Conservation (phyloP, 1,140 invertebrate species). For the Heterodera carotae region DNA sequence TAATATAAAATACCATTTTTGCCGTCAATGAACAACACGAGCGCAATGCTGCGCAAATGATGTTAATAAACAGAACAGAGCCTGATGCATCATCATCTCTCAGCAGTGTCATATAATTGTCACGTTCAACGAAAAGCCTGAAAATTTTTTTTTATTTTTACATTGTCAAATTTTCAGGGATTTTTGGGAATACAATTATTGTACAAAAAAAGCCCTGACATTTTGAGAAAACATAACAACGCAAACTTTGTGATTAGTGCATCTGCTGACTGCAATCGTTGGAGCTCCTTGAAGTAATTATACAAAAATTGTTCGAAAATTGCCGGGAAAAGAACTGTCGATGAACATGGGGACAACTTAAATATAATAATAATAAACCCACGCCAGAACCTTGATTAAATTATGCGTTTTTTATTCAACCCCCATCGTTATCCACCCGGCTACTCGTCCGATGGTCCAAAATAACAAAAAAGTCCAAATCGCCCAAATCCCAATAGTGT, state of each 20-base stretch:
- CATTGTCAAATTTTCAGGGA: too few species aligned
- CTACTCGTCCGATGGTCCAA: too few species aligned
- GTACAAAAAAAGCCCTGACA: too few species aligned
- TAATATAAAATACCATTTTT: constrained; percentile 62
- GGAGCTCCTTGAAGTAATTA: constrained; percentile 53
- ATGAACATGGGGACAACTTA: constrained; percentile 43
- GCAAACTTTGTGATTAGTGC: constrained; percentile 61
- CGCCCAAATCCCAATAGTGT: too few species aligned
- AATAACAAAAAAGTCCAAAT: too few species aligned
- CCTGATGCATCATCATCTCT: constrained; percentile 34
- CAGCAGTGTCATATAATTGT: constrained; percentile 37
- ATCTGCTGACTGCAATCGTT: constrained; percentile 43
- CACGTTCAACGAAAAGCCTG: constrained; percentile 52
- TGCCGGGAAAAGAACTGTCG: constrained; percentile 42
- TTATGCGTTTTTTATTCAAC: too few species aligned
- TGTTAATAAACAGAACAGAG: constrained; percentile 54
- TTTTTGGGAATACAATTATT: too few species aligned
- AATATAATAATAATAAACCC: too few species aligned
- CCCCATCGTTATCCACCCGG: too few species aligned
- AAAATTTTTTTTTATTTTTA: too few species aligned
- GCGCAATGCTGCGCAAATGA: constrained; percentile 60
- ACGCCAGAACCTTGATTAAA: too few species aligned
- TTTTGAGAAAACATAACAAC: too few species aligned
- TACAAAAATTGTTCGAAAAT: constrained; percentile 59
- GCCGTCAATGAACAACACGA: constrained; percentile 49